These are phyloP conservation scores for Subacronicta megacephala DNA, from an alignment of 2,888 invertebrate species.

Conservation along the genomic window DNA sequence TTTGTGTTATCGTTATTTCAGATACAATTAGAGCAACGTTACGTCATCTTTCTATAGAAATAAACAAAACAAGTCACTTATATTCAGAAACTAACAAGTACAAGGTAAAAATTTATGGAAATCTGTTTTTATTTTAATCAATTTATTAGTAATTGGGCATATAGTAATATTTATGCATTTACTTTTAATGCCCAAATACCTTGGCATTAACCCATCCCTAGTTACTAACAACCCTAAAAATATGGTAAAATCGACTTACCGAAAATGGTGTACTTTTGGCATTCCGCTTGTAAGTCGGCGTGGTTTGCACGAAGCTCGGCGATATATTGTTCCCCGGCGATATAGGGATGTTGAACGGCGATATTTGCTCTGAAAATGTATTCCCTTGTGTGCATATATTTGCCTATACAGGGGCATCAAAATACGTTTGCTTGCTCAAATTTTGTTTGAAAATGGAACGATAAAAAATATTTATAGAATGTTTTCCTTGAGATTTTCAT, in stretches of 20 bases:
- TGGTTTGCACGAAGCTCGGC: slow-evolving; percentile 78
- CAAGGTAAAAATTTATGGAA: too few species aligned
- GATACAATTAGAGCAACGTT: slow-evolving; percentile 12
- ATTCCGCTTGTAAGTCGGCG: slow-evolving; percentile 79
- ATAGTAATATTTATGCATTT: too few species aligned
- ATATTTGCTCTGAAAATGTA: slow-evolving; percentile 73
- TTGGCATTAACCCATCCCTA: too few species aligned
- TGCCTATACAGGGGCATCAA: slow-evolving; percentile 6
- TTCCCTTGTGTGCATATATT: slow-evolving; percentile 7
- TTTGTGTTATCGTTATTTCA: not conserved
- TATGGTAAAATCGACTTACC: slow-evolving; percentile 73
- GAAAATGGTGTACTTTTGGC: slow-evolving; percentile 84
- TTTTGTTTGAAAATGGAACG: slow-evolving; percentile 23
- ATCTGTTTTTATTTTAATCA: too few species aligned
- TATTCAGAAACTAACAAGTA: too few species aligned
- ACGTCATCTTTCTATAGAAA: too few species aligned
- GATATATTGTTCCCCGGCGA: slow-evolving; percentile 81
- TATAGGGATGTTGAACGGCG: slow-evolving; percentile 82
- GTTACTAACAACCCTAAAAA: too few species aligned
- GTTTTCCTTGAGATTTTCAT: not conserved
- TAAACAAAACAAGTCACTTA: too few species aligned
- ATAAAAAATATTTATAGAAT: slow-evolving; percentile 18
- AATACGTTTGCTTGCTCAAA: slow-evolving; percentile 16
- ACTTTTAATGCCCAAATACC: too few species aligned
- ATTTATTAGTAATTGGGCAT: too few species aligned